These are phyloP conservation scores for Hydraecia micacea DNA, from an alignment of 2,888 invertebrate species.

Conservation along the genomic window DNA sequence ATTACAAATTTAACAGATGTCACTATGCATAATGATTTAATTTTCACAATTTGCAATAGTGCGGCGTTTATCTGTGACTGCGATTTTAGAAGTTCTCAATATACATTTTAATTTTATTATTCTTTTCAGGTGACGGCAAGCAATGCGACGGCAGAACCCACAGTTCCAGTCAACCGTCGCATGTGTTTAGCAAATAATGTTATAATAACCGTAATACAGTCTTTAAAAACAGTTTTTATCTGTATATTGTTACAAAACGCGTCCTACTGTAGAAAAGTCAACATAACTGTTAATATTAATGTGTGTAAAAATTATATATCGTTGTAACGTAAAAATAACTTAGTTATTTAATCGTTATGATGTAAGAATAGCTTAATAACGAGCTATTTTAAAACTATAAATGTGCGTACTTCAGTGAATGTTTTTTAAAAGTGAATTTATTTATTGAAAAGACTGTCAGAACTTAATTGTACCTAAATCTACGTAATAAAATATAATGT, in stretches of 20 bases:
- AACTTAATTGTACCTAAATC: constrained; percentile 68
- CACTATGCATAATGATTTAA: background rate
- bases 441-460: constrained; percentile 79
- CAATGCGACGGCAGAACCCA: constrained; percentile 86
- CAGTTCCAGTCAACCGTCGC: constrained; percentile 87
- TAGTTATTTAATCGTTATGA: constrained; percentile 56
- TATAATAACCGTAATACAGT: constrained; percentile 42
- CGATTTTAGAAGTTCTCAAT: background rate
- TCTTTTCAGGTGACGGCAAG: constrained; percentile 84
- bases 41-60: background rate
- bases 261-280: constrained; percentile 59
- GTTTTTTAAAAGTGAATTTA: constrained; percentile 68
- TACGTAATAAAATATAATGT: constrained; percentile 55
- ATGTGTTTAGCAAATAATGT: constrained; percentile 77
- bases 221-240: constrained; percentile 37
- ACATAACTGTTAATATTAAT: constrained; percentile 37
- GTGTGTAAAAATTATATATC: constrained; percentile 45
- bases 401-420: constrained; percentile 63
- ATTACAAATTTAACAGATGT: background rate
- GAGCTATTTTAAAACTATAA: constrained; percentile 52
- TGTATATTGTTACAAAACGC: constrained; percentile 59
- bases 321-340: constrained; percentile 58
- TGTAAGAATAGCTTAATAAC: constrained; percentile 37
- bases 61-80: no score
- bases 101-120: background rate